Evolutionary conservation across 2,113 vertebrate species (phyloP).

Genomic region (Xerus inauris): DNA sequence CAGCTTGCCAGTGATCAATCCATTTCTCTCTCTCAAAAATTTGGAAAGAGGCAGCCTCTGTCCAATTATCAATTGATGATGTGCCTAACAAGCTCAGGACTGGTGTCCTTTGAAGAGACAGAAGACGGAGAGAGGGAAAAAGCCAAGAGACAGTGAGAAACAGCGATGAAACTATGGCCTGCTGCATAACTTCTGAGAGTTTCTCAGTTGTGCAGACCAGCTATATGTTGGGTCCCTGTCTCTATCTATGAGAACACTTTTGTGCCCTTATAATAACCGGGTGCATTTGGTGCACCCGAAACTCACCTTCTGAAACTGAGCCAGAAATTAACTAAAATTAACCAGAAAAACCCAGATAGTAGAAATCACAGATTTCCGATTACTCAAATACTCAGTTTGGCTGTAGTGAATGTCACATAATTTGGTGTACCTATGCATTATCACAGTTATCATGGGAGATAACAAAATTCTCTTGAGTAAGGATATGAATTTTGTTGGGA

Average conservation of each 20-base stretch:
- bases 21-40: not conserved
- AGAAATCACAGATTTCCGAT: not conserved
- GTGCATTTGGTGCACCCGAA: not conserved
- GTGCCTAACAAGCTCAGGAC: not conserved
- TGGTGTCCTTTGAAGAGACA: not conserved
- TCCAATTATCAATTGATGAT: not conserved
- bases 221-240: not conserved
- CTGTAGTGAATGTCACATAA: not conserved
- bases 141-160: not conserved
- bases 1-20: not conserved
- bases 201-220: not conserved
- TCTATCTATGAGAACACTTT: not conserved
- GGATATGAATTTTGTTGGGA: not conserved
- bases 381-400: not conserved
- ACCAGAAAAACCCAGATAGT: not conserved
- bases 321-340: not conserved
- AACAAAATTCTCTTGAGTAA: not conserved
- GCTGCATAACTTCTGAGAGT: not conserved
- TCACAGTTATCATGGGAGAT: not conserved
- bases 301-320: not conserved
- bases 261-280: not conserved
- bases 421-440: not conserved
- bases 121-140: not conserved
- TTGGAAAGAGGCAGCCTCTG: not conserved
- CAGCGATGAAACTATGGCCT: not conserved